Evolutionary conservation across 1,140 invertebrate species (phyloP).

Genomic region (Atta texana): DNA sequence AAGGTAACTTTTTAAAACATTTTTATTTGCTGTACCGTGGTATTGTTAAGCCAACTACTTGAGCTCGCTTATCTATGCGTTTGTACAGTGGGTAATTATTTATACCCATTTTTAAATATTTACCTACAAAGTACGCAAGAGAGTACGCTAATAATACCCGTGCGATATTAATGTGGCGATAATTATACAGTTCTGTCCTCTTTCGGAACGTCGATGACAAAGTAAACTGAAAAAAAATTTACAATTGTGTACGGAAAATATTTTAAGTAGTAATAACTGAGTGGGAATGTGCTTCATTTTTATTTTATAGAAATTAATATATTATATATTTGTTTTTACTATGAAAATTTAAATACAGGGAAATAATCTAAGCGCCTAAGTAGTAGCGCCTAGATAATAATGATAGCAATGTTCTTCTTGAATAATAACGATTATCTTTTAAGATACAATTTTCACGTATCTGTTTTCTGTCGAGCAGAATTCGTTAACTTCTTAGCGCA

Average conservation of each 20-base stretch:
- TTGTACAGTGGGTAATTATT: conserved; percentile 36
- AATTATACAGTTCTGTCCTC: conserved; percentile 3
- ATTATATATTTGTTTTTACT: not conserved
- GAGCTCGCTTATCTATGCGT: conserved; percentile 42
- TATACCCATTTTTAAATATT: conserved; percentile 45
- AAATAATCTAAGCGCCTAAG: too few relatives aligned
- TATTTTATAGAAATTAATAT: not conserved
- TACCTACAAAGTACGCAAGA: conserved; percentile 14
- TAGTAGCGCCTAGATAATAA: not conserved
- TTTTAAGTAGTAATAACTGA: not conserved
- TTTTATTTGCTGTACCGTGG: conserved; percentile 13
- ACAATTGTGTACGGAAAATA: conserved; percentile 8
- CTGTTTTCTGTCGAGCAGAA: not conserved
- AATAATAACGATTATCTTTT: conserved; percentile 23
- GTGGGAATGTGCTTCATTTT: not conserved
- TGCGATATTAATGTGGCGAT: conserved; percentile 30
- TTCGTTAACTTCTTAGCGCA: conserved; percentile 29
- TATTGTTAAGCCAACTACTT: conserved; percentile 43
- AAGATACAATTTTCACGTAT: not conserved
- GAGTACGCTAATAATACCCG: conserved; percentile 36
- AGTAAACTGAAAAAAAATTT: conserved; percentile 15
- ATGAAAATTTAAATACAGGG: not conserved
- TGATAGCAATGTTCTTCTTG: not conserved
- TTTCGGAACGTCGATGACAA: conserved; percentile 23
- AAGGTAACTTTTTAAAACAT: conserved; percentile 16